A percentile compares a stretch with the other conserved stretches of the same genome.
phyloP scores from a whole-genome alignment of 2,888 invertebrate species.

The Drosophila merina region DNA sequence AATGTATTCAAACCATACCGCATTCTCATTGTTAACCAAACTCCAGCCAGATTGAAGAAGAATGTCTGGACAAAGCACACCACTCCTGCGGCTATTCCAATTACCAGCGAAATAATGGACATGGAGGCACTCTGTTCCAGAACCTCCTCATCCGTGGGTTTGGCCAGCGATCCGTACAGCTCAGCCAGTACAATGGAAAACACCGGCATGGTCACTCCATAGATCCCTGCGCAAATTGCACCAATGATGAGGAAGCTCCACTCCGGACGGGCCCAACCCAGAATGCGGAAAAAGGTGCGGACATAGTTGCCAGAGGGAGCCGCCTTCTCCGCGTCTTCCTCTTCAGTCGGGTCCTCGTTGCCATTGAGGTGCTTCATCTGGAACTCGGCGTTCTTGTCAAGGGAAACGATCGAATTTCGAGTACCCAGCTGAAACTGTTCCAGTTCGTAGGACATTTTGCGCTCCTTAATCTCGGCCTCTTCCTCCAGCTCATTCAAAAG shows the following conservation, averaged over 20 bases:
- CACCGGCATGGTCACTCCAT: constrained; percentile 89
- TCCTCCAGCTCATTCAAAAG: constrained; percentile 56
- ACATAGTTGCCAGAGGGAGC: constrained; percentile 51
- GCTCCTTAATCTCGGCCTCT: constrained; percentile 41
- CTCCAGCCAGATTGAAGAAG: constrained; percentile 90
- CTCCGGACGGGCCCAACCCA: constrained; percentile 86
- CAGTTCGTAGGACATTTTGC: constrained; percentile 53
- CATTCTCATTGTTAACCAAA: constrained; percentile 88
- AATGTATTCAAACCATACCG: constrained; percentile 54
- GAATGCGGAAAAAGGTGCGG: constrained; percentile 85
- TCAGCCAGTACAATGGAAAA: constrained; percentile 91
- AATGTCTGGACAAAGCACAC: constrained; percentile 89
- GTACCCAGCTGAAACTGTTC: constrained; percentile 24
- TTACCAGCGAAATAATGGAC: constrained; percentile 86
- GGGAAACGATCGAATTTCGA: constrained; percentile 41
- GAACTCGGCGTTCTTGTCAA: constrained; percentile 62
- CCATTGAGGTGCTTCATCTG: constrained; percentile 54
- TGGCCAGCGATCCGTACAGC: constrained; percentile 85
- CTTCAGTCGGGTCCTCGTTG: neutral
- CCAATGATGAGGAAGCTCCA: constrained; percentile 87
- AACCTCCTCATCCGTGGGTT: constrained; percentile 85
- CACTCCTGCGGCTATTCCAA: constrained; percentile 87
- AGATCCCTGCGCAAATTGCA: constrained; percentile 87
- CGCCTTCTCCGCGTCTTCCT: constrained; percentile 13
- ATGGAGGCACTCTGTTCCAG: constrained; percentile 86